A percentile compares a stretch with the other conserved stretches of the same genome.
Conservation (phyloP, 1,140 invertebrate species). For the Drosophila sucinea region DNA sequence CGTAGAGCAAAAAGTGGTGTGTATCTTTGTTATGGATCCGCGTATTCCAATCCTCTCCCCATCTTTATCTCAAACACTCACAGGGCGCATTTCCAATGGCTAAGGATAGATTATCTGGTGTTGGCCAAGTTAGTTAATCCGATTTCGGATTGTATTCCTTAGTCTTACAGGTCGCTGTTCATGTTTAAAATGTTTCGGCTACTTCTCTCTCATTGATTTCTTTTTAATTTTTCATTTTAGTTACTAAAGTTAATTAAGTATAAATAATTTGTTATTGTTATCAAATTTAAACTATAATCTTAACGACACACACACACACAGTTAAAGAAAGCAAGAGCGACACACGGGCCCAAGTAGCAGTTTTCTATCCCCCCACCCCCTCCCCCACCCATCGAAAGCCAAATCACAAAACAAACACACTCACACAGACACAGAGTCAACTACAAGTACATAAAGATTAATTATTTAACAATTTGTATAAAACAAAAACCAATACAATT, state of each 20-base stretch:
- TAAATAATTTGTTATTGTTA: constrained; percentile 78
- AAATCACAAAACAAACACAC: constrained; percentile 49
- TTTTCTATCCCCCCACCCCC: constrained; percentile 31
- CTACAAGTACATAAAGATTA: constrained; percentile 66
- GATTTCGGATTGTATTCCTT: background rate
- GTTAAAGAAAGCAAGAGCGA: background rate
- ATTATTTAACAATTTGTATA: constrained; percentile 58
- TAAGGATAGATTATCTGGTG: background rate
- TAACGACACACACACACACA: constrained; percentile 45
- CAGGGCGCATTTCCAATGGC: background rate
- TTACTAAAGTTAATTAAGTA: constrained; percentile 73
- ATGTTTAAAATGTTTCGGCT: constrained; percentile 39
- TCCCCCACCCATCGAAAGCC: constrained; percentile 49
- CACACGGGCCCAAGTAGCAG: constrained; percentile 56
- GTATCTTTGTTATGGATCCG: background rate
- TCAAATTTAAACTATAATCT: constrained; percentile 60
- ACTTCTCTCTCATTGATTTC: constrained; percentile 46
- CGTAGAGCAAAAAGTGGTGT: background rate
- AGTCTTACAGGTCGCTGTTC: background rate
- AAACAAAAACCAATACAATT: constrained; percentile 49
- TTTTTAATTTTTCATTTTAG: constrained; percentile 66
- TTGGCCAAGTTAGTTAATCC: too few species aligned
- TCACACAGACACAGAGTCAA: constrained; percentile 49
- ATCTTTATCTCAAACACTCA: background rate
- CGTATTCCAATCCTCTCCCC: background rate